Base-by-base conservation (phyloP, 1,140 invertebrate genomes). In the Drosophila hydei region DNA sequence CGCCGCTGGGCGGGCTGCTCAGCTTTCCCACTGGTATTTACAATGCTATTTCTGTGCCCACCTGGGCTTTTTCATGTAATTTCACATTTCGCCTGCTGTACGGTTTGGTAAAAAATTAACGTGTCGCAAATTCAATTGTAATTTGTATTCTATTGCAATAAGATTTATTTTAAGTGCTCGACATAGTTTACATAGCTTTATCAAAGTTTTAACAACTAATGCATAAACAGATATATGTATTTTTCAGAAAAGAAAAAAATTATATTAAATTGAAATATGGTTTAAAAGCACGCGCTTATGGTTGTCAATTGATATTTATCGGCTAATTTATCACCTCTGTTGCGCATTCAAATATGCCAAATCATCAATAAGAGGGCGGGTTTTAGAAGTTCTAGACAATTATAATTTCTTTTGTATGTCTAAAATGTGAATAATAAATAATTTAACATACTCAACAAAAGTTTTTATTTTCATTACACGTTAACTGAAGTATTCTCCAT, bases 11-110 rank as follows among this genome's bases (percentile, higher is more conserved):
- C 0, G 85, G 84, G 0, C 36, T 91, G 1, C 62, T 91, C 2
- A 91, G 84, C 7, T 91, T 91, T 64, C 90, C 90, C 18, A 89
- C 90, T 9, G 88, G 88, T 16, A 61, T 91, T 2, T 68, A 70
- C 3, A 87, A 90, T 63, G 88, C 90, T 0, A 70, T 91, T 43
- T 91, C 90, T 0, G 88, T 90, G 51, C 88, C 84, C 1, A 65
- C 65, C 2, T 91, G 90, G 90, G 76, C 80, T 0, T 78, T 91
- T 8, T 90, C 89, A 3, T 91, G 90, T 51, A 91, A 90, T 60
- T 67, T 90, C 4, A 87, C 89, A 0, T 90, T 90, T 56, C 70
- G 78, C 6, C 51, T 77, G 16, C 23, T 90, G 1, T 81, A 85
- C 12, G 47, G 67, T 2, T n/a, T 87, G 30, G 30, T 76, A 2